Evolutionary conservation across 2,888 invertebrate species (phyloP).

Genomic region (Patella caerulea): DNA sequence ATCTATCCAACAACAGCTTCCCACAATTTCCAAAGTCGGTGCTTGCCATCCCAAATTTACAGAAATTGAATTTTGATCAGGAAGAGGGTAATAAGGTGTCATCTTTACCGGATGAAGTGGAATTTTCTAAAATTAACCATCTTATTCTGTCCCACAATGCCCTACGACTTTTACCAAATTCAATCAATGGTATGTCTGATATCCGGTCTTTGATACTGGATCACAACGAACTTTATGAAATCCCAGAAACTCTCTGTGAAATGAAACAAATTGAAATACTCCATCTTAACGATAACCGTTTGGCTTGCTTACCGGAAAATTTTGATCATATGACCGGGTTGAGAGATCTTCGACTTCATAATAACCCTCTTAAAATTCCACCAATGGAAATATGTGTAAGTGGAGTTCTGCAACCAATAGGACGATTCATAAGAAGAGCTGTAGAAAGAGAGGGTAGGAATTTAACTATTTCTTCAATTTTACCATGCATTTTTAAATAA

Average conservation of each 20-base stretch:
- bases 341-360: conserved; percentile 62
- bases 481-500: no score
- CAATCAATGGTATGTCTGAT: conserved; percentile 56
- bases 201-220: conserved; percentile 37
- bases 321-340: conserved; percentile 59
- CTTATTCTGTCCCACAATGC: conserved; percentile 62
- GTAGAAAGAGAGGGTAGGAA: conserved; percentile 62
- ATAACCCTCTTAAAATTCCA: conserved; percentile 65
- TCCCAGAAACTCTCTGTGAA: conserved; percentile 53
- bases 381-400: conserved; percentile 68
- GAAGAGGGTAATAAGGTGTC: conserved; percentile 52
- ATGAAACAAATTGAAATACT: conserved; percentile 41
- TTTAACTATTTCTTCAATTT: no score
- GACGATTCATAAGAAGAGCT: conserved; percentile 62
- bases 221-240: conserved; percentile 14
- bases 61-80: conserved; percentile 60
- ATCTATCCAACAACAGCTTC: conserved; percentile 65
- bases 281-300: conserved; percentile 60
- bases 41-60: conserved; percentile 57
- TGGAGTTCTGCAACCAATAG: conserved; percentile 67
- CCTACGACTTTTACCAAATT: conserved; percentile 55
- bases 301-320: conserved; percentile 59
- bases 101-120: conserved; percentile 59
- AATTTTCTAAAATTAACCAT: conserved; percentile 50
- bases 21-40: conserved; percentile 62